A percentile compares a stretch with the other conserved stretches of the same genome.
Evolutionary conservation across 2,888 invertebrate genomes (phyloP).

Genomic region (Calephelis perditalis): DNA sequence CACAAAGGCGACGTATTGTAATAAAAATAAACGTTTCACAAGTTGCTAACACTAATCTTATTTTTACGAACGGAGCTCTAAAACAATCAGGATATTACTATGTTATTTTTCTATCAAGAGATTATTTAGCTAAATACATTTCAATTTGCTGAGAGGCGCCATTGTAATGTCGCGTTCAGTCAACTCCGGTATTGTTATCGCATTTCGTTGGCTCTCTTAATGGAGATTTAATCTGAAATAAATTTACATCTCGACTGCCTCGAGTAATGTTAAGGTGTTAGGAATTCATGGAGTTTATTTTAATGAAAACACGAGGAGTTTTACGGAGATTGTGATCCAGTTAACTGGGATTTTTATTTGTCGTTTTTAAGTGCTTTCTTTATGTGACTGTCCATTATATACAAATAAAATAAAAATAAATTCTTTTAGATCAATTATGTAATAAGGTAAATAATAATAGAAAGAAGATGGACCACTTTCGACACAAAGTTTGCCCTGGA

Average conservation of each 20-base stretch:
- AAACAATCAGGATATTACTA: no score
- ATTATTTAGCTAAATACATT: conserved; percentile 8
- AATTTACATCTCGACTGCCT: conserved; percentile 17
- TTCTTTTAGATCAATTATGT: no score
- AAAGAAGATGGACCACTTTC: no score
- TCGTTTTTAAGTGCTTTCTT: background rate
- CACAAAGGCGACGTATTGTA: no score
- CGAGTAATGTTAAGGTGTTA: conserved; percentile 9
- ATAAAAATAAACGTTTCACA: no score
- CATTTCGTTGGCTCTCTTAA: conserved; percentile 17
- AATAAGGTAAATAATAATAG: no score
- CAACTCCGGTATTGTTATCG: conserved; percentile 18
- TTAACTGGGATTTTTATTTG: background rate
- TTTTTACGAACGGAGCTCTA: background rate
- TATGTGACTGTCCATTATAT: no score
- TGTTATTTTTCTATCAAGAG: no score
- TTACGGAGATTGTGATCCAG: conserved; percentile 2
- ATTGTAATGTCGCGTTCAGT: conserved; percentile 12
- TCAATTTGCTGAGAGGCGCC: conserved; percentile 10
- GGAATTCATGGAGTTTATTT: conserved; percentile 9
- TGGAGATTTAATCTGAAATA: conserved; percentile 21
- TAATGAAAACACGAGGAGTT: conserved; percentile 11
- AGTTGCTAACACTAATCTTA: background rate
- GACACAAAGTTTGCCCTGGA: no score
- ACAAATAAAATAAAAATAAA: no score